Percentiles rank a stretch among this genome's conserved stretches.
Evolutionary conservation across 2,113 vertebrate species (phyloP).

Genomic region (Naja naja): DNA sequence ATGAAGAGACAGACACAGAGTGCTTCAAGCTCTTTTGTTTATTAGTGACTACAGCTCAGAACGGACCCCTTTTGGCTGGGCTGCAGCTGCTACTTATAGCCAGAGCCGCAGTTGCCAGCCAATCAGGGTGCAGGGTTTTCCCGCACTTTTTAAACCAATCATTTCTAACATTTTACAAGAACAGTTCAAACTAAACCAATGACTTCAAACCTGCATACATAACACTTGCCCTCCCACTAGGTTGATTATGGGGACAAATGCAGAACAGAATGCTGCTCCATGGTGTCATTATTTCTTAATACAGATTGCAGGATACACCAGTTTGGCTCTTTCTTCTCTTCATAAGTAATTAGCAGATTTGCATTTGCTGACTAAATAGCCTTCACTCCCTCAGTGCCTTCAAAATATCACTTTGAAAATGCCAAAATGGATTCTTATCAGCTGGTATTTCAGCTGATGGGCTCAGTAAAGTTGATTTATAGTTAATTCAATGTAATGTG

Average conservation of each 20-base stretch:
- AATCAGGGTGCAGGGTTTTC: no score
- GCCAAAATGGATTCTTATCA: conserved; percentile 46
- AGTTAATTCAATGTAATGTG: conserved; percentile 70
- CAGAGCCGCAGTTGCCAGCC: no score
- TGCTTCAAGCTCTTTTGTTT: no score
- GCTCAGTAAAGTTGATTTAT: conserved; percentile 66
- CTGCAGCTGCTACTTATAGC: no score
- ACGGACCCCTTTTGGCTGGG: no score
- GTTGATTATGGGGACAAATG: neutral
- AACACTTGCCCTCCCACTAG: neutral
- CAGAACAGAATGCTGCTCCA: accelerated
- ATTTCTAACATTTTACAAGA: no score
- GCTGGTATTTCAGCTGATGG: conserved; percentile 66
- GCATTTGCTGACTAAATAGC: conserved; percentile 35
- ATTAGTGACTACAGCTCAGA: no score
- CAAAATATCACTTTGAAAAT: conserved; percentile 42
- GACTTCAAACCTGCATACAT: no score
- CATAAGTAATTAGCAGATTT: neutral
- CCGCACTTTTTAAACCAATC: no score
- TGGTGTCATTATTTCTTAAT: neutral
- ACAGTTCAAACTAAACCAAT: no score
- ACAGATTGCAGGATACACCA: accelerated
- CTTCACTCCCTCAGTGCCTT: conserved; percentile 16
- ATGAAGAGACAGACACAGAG: no score
- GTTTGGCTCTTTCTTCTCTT: neutral